phyloP scores from a whole-genome alignment of 2,113 vertebrate species.

The Alosa alosa region DNA sequence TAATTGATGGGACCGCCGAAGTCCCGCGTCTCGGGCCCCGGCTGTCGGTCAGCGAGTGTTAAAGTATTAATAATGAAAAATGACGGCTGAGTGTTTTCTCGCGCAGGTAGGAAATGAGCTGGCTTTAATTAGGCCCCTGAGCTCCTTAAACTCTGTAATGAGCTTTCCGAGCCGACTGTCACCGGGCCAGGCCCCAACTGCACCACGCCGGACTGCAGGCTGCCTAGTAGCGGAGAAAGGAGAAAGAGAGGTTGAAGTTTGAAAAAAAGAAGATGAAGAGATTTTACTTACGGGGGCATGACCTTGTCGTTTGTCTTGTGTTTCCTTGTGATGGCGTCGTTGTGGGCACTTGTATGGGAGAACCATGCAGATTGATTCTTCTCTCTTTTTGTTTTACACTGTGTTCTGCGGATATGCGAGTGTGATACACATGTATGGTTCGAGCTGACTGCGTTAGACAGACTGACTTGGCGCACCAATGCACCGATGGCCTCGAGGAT shows the following conservation, averaged over 20 bases:
- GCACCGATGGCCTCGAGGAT: background rate
- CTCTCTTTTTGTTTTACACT: background rate
- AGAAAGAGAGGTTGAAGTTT: conserved; percentile 3
- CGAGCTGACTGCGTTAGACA: background rate
- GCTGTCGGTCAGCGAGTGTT: conserved; percentile 49
- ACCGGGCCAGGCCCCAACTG: conserved; percentile 28
- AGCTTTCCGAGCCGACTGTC: conserved; percentile 40
- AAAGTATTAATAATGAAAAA: conserved; percentile 59
- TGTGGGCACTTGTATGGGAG: background rate
- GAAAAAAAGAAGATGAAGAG: background rate
- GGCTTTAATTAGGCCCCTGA: conserved; percentile 53
- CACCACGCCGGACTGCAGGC: background rate
- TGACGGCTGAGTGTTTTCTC: conserved; percentile 49
- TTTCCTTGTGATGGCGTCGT: background rate
- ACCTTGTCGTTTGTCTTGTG: background rate
- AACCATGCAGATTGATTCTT: background rate
- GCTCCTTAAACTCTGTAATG: conserved; percentile 53
- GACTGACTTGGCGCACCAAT: background rate
- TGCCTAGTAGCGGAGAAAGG: background rate
- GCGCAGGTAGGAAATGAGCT: conserved; percentile 53
- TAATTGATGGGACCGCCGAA: conserved; percentile 44
- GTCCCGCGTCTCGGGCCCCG: conserved; percentile 32
- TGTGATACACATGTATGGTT: background rate
- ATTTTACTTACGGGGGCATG: background rate
- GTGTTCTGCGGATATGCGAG: background rate